Evolutionary conservation across 2,797 vertebrate genomes (phyloP).

Genomic region (Morelia viridis): DNA sequence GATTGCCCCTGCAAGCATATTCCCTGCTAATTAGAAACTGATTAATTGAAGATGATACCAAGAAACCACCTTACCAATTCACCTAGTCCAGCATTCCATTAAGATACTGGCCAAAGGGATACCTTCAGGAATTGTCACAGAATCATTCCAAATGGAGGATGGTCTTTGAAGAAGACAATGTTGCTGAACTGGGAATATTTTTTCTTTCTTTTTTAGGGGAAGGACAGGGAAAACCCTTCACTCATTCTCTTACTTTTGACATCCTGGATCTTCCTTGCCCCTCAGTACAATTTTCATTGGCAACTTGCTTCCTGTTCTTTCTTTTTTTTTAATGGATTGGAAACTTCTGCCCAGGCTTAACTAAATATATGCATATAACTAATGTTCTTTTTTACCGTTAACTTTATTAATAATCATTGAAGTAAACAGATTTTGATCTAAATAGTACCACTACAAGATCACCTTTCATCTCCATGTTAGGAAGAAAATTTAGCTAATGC

Average conservation of each 20-base stretch:
- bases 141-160: background rate
- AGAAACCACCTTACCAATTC: background rate
- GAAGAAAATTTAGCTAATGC: background rate
- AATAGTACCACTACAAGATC: background rate
- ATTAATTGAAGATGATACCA: background rate
- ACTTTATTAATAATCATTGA: too few species aligned
- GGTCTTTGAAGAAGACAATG: background rate
- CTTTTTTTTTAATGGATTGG: background rate
- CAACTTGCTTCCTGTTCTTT: background rate
- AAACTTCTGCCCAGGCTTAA: too few species aligned
- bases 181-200: background rate
- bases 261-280: background rate
- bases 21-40: background rate
- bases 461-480: background rate
- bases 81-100: background rate
- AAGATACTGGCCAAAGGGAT: background rate
- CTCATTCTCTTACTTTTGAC: background rate
- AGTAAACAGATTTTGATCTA: background rate
- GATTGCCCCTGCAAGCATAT: background rate
- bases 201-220: background rate
- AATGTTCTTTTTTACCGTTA: too few species aligned
- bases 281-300: background rate
- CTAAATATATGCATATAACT: too few species aligned
- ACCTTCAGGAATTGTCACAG: background rate
- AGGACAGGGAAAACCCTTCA: background rate